phyloP scores from a whole-genome alignment of 2,888 invertebrate species.

The Lysandra coridon region DNA sequence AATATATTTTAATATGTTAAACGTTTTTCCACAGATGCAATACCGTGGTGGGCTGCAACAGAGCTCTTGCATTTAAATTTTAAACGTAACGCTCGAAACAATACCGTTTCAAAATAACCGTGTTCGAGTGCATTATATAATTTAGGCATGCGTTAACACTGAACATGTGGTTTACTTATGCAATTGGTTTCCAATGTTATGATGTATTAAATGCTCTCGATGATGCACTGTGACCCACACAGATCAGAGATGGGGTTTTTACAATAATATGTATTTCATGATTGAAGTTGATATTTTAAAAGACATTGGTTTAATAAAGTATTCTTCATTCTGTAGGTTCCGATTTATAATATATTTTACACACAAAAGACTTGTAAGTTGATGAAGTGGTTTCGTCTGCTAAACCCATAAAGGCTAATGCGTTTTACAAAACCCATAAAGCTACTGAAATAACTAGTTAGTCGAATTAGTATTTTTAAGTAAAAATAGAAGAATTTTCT shows the following conservation, averaged over 20 bases:
- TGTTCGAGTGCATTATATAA: constrained; percentile 21
- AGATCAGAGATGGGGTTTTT: neutral
- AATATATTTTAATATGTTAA: constrained; percentile 13
- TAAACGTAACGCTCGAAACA: constrained; percentile 16
- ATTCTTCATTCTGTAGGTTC: neutral
- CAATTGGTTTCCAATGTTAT: neutral
- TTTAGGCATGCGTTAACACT: constrained; percentile 9
- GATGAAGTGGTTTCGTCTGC: too few species aligned
- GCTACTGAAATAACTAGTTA: neutral
- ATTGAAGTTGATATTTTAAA: neutral
- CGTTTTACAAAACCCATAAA: too few species aligned
- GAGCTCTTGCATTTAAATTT: constrained; percentile 17
- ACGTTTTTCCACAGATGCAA: constrained; percentile 10
- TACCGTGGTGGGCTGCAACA: neutral
- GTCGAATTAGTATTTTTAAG: neutral
- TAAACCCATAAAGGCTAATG: too few species aligned
- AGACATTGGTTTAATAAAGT: neutral
- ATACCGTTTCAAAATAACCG: constrained; percentile 23
- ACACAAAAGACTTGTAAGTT: too few species aligned
- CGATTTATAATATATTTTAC: neutral
- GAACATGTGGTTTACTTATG: constrained; percentile 27
- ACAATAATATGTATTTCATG: neutral
- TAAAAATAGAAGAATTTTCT: neutral
- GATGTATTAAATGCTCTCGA: neutral
- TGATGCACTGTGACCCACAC: neutral